Base-by-base conservation (phyloP, 1,140 invertebrate species). In the Hesperophylax magnus region DNA sequence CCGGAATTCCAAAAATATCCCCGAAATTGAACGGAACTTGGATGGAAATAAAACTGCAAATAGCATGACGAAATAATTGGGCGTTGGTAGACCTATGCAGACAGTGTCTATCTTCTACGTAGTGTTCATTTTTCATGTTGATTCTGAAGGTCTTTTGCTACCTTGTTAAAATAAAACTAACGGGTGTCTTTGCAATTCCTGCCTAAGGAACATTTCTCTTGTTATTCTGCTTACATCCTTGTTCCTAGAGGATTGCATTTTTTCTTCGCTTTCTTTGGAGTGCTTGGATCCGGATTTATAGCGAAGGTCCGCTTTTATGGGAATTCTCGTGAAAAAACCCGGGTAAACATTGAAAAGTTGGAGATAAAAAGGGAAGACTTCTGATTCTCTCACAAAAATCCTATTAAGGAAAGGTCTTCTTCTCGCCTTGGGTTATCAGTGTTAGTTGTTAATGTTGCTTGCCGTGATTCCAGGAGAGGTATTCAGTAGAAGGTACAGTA, bases 201-300 rank as follows among this genome's bases (percentile, higher is more conserved):
- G 15, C 65, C 31, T 34, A 69, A 34, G 65, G 34, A 34, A 15
- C 34, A 20, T 77, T 58, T 31, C 27, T 60, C 60, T 77, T 18
- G 24, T 77, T 60, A 77, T 77, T 77, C 60, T 77, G 34, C 60
- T 34, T 14, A 61, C 24, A 63, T 65, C 31, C 58, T 77, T 61
- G 31, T 65, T 65, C 56, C 34, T 60, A 15, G 58, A 7, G 56
- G 75, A 34, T 61, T 77, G 56, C 60, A 61, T 61, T 77, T 65
- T 77, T 77, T 47, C 24, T 60, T 77, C 63, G 34, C 20, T 56
- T 22, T 74, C 53, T 74, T 56, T 56, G 71, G 71, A 56, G 71
- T 69, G 65, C 65, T 69, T 61, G 31, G 34, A 69, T 34, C 65
- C 65, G 53, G 71, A 74, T 74, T 56, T 74, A 74, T 74, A 22